A percentile compares a stretch with the other conserved stretches of the same genome.
Conservation (phyloP, 2,888 invertebrate genomes). For the Phytoseiulus persimilis region DNA sequence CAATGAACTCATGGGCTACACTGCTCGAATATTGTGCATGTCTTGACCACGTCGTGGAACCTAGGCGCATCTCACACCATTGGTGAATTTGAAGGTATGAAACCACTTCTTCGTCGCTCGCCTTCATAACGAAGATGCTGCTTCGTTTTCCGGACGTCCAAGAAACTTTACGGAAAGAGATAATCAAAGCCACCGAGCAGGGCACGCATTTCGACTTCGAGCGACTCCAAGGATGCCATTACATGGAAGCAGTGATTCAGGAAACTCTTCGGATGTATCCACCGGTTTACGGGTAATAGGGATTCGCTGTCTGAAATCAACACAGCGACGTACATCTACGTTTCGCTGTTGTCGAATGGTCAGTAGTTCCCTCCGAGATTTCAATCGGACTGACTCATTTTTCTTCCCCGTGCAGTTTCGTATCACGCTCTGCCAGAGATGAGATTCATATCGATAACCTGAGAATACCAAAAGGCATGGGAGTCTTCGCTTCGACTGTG, state of each 20-base stretch:
- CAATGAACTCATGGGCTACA: too few species aligned
- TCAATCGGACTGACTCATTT: too few species aligned
- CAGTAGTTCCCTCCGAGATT: too few species aligned
- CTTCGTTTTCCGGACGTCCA: neutral
- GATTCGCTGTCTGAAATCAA: neutral
- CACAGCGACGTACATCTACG: constrained; percentile 44
- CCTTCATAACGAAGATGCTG: constrained; percentile 10
- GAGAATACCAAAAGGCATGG: constrained; percentile 45
- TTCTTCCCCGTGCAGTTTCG: constrained; percentile 40
- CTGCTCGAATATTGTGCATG: too few species aligned
- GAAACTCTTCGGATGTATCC: constrained; percentile 16
- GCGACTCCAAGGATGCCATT: constrained; percentile 42
- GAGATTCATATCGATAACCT: constrained; percentile 43
- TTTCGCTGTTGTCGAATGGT: too few species aligned
- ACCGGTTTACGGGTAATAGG: neutral
- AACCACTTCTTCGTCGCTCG: constrained; percentile 11
- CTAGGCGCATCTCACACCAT: too few species aligned
- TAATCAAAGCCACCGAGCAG: neutral
- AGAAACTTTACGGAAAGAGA: neutral
- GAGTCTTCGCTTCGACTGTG: constrained; percentile 45
- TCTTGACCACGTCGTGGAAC: too few species aligned
- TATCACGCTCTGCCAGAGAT: constrained; percentile 40
- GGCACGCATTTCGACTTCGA: constrained; percentile 42
- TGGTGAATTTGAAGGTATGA: neutral
- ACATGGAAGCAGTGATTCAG: constrained; percentile 41